phyloP scores from a whole-genome alignment of 2,888 invertebrate genomes.

The Gibbula magus region DNA sequence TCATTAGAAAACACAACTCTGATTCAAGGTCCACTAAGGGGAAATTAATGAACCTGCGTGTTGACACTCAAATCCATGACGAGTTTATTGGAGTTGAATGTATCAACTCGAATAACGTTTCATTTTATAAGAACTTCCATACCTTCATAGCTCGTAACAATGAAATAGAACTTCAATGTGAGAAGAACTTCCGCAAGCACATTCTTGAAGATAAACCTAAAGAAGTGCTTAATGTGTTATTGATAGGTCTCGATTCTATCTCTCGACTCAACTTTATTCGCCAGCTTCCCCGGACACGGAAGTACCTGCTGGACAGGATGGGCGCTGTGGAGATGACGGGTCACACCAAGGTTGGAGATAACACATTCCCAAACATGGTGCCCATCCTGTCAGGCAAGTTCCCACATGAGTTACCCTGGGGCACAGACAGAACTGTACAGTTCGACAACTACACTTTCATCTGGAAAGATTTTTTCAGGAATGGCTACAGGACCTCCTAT shows the following conservation, averaged over 20 bases:
- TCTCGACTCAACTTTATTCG: constrained; percentile 89
- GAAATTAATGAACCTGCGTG: neutral
- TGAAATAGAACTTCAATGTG: neutral
- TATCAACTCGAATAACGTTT: constrained; percentile 11
- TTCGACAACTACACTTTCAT: constrained; percentile 80
- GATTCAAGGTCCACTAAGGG: too few species aligned
- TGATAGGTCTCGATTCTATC: constrained; percentile 90
- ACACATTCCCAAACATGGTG: constrained; percentile 91
- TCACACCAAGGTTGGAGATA: constrained; percentile 94
- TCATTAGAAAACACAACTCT: too few species aligned
- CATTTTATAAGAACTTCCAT: constrained; percentile 52
- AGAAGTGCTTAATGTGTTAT: constrained; percentile 80
- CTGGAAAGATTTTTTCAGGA: constrained; percentile 86
- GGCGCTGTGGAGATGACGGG: constrained; percentile 88
- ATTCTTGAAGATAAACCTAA: too few species aligned
- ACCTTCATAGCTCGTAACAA: constrained; percentile 37
- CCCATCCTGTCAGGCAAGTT: constrained; percentile 80
- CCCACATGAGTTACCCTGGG: constrained; percentile 32
- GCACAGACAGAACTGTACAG: neutral
- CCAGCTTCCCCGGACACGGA: constrained; percentile 83
- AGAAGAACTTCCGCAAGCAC: neutral
- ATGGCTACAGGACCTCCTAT: constrained; percentile 85
- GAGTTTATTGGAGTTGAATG: constrained; percentile 55
- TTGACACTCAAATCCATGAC: constrained; percentile 31
- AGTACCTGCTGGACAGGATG: constrained; percentile 80